Percentiles rank a stretch among this genome's conserved stretches.
phyloP scores from a whole-genome alignment of 2,797 vertebrate genomes.

The Pseudochirops cupreus region DNA sequence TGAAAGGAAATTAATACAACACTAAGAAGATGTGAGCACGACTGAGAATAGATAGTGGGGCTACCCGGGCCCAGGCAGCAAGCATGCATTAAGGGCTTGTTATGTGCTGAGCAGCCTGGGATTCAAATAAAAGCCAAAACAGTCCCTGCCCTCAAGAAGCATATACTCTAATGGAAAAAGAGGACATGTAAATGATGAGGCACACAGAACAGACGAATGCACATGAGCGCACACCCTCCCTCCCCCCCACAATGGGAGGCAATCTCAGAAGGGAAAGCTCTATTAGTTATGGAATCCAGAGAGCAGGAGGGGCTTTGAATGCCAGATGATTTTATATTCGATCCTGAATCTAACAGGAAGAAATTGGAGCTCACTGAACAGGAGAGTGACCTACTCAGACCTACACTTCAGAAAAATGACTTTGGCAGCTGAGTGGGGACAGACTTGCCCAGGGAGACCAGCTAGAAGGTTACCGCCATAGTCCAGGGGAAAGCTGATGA shows the following conservation, averaged over 20 bases:
- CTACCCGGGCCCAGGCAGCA: not conserved
- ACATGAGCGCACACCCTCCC: too few species aligned
- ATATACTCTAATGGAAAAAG: not conserved
- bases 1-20: not conserved
- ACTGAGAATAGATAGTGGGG: not conserved
- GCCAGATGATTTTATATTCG: not conserved
- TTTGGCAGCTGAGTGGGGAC: not conserved
- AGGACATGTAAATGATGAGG: not conserved
- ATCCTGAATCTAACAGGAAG: not conserved
- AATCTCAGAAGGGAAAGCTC: not conserved
- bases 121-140: not conserved
- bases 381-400: not conserved
- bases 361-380: not conserved
- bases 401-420: not conserved
- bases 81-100: not conserved
- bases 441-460: not conserved
- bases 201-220: not conserved
- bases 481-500: not conserved
- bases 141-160: not conserved
- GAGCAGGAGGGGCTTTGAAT: not conserved
- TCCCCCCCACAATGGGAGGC: not conserved
- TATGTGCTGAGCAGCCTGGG: not conserved
- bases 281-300: not conserved
- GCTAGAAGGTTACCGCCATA: not conserved
- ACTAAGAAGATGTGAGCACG: not conserved